Conservation (phyloP, 1,140 invertebrate species). For the Ptiloglossa arizonensis region DNA sequence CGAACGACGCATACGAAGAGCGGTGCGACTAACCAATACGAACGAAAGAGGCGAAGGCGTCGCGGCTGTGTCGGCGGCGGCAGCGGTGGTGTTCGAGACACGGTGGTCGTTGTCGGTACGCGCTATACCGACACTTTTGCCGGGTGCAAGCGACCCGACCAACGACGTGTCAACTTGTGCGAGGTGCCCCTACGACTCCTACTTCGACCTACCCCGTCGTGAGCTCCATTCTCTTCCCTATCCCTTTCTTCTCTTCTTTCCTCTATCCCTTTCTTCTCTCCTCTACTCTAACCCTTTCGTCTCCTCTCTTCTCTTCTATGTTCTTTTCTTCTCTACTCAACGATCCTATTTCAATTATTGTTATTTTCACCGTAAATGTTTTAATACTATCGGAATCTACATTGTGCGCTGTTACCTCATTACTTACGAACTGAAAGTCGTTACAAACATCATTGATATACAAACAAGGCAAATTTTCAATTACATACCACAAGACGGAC, state of each 20-base stretch:
- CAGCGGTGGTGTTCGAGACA: constrained; percentile 70
- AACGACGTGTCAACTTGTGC: constrained; percentile 65
- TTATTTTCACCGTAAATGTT: background rate
- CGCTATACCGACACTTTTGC: constrained; percentile 75
- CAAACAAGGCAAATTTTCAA: constrained; percentile 1
- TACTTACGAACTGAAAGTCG: background rate
- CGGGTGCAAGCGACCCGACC: constrained; percentile 71
- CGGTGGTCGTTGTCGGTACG: constrained; percentile 75
- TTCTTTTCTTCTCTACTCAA: too few species aligned
- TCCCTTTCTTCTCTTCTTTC: background rate
- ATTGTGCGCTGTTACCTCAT: background rate
- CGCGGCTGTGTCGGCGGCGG: constrained; percentile 46
- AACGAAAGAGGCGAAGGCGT: constrained; percentile 56
- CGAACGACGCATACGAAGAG: constrained; percentile 51
- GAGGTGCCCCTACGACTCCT: constrained; percentile 49
- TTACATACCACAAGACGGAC: too few species aligned
- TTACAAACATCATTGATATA: too few species aligned
- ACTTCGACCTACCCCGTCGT: constrained; percentile 16
- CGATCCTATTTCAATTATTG: background rate
- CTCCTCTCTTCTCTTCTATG: too few species aligned
- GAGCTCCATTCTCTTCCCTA: background rate
- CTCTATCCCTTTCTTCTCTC: background rate
- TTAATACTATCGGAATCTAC: constrained; percentile 9
- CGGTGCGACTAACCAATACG: constrained; percentile 48
- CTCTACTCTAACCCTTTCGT: too few species aligned